These are phyloP conservation scores for Netelia melanura DNA, from an alignment of 2,888 invertebrate species.

Conservation along the genomic window DNA sequence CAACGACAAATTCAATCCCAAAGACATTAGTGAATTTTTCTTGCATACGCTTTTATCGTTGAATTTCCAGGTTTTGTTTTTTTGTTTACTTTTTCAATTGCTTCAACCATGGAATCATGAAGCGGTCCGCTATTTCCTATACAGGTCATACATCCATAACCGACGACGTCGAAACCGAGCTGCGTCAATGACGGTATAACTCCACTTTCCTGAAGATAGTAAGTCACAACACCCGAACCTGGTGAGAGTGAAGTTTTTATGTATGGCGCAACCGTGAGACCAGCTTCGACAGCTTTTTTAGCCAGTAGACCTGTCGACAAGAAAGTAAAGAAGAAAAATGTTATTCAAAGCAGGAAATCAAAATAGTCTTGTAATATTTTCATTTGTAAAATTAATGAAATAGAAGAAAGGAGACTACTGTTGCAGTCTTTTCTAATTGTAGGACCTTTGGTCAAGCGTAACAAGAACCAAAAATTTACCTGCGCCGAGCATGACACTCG, in stretches of 20 bases:
- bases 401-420: too few relatives aligned
- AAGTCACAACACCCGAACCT: conserved; percentile 97
- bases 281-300: conserved; percentile 96
- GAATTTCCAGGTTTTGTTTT: background rate
- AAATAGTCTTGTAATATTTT: conserved; percentile 1
- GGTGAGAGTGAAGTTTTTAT: conserved; percentile 99
- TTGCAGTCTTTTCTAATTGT: background rate
- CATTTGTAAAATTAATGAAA: too few relatives aligned
- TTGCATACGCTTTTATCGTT: background rate
- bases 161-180: conserved; percentile 97
- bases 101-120: conserved; percentile 88
- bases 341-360: background rate
- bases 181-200: conserved; percentile 94
- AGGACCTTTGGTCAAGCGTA: background rate
- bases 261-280: conserved; percentile 95
- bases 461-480: conserved; percentile 85
- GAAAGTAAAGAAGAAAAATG: background rate
- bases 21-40: background rate
- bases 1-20: conserved; percentile 16
- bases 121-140: conserved; percentile 99
- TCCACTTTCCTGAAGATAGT: conserved; percentile 95
- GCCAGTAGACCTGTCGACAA: conserved; percentile 90
- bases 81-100: conserved; percentile 79
- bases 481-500: conserved; percentile 99
- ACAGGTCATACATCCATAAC: conserved; percentile 99